Conservation (phyloP, 2,888 invertebrate species). For the Chironomus tentans region DNA sequence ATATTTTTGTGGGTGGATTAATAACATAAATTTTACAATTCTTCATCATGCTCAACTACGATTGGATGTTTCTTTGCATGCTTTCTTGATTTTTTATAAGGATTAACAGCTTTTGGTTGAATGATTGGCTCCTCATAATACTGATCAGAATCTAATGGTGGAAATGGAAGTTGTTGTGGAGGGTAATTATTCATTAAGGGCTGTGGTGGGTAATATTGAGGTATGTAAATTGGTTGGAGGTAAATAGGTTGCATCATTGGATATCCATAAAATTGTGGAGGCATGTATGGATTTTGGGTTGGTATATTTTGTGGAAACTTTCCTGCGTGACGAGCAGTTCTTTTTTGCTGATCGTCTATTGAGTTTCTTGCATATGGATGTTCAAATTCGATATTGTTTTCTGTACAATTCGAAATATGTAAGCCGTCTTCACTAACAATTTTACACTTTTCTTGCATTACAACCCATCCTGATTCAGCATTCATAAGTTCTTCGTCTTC, state of each 20-base stretch:
- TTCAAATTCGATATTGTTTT: neutral
- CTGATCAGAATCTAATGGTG: neutral
- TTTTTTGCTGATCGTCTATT: neutral
- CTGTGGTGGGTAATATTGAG: neutral
- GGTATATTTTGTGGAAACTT: neutral
- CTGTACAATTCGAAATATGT: conserved; percentile 11
- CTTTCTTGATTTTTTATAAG: conserved; percentile 30
- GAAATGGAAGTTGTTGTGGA: neutral
- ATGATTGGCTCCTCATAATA: neutral
- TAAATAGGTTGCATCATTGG: conserved; percentile 8
- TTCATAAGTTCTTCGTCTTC: conserved; percentile 2
- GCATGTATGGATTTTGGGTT: neutral
- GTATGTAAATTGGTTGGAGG: conserved; percentile 3
- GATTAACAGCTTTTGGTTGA: conserved; percentile 27
- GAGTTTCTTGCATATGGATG: conserved; percentile 14
- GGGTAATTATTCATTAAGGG: neutral
- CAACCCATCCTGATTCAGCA: conserved; percentile 5
- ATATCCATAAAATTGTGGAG: neutral
- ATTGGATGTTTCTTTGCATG: conserved; percentile 31
- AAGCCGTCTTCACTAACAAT: conserved; percentile 21
- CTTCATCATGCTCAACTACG: conserved; percentile 30
- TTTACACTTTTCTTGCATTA: conserved; percentile 9
- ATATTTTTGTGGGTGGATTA: too few species aligned
- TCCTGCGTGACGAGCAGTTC: neutral
- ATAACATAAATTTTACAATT: neutral